Evolutionary conservation across 2,888 invertebrate genomes (phyloP).

Genomic region (Perizoma flavofasciatum): DNA sequence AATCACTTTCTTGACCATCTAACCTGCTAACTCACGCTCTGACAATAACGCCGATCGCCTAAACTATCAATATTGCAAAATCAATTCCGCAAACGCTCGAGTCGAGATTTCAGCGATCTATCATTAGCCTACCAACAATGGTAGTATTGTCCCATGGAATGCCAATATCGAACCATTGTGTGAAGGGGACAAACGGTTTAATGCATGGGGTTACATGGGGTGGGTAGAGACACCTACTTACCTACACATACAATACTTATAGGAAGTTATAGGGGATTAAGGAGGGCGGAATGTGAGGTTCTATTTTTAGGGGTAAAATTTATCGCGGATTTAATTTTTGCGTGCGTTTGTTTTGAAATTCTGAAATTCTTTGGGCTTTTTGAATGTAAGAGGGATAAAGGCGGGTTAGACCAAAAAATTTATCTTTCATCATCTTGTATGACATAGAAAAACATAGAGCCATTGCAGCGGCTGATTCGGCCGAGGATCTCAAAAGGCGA

Average conservation of each 20-base stretch:
- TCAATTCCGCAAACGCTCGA: slow-evolving; percentile 51
- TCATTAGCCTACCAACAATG: slow-evolving; percentile 73
- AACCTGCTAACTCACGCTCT: slow-evolving; percentile 29
- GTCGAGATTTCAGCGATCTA: slow-evolving; percentile 69
- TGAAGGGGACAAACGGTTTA: slow-evolving; percentile 23
- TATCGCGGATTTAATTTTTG: slow-evolving; percentile 23
- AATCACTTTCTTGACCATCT: slow-evolving; percentile 1
- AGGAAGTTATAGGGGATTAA: slow-evolving; percentile 23
- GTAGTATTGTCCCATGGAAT: slow-evolving; percentile 65
- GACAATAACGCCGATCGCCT: slow-evolving; percentile 31
- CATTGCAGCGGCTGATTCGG: no score
- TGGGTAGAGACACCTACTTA: slow-evolving; percentile 1
- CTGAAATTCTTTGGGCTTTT: slow-evolving; percentile 5
- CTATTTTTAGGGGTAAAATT: slow-evolving; percentile 22
- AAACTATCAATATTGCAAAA: slow-evolving; percentile 48
- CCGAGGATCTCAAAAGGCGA: no score
- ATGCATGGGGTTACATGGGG: slow-evolving; percentile 21
- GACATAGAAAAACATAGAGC: no score
- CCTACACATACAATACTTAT: slow-evolving; percentile 21
- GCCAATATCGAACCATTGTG: slow-evolving; percentile 75
- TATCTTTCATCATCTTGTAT: no score
- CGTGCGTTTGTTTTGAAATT: slow-evolving; percentile 13
- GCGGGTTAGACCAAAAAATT: no score
- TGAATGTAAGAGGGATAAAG: slow-evolving; percentile 8
- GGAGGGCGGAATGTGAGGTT: slow-evolving; percentile 23